Conservation (phyloP, 2,113 vertebrate genomes). For the Australoheros scitulus region DNA sequence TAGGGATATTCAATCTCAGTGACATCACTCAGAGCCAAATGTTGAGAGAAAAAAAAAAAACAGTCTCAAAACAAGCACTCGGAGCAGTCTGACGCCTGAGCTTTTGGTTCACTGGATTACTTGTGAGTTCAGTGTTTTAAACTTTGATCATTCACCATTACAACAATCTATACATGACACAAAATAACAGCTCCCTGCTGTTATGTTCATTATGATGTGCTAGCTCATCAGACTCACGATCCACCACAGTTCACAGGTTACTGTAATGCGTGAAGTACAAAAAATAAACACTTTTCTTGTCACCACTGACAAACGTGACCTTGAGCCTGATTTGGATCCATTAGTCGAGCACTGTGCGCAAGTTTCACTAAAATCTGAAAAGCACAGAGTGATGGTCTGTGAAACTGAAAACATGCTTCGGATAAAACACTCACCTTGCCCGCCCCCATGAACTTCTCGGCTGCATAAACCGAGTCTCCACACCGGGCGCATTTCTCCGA, state of each 20-base stretch:
- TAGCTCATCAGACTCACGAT: background rate
- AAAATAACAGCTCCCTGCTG: background rate
- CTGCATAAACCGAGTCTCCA: slow-evolving; percentile 91
- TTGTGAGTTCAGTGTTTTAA: background rate
- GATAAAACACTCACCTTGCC: slow-evolving; percentile 85
- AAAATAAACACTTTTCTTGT: background rate
- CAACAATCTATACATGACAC: background rate
- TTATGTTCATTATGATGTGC: background rate
- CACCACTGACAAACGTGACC: rapidly evolving
- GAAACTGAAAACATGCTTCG: background rate
- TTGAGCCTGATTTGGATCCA: background rate
- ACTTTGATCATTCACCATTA: background rate
- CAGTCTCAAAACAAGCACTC: too few species aligned
- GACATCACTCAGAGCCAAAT: too few species aligned
- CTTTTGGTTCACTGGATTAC: background rate
- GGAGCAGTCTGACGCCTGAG: background rate
- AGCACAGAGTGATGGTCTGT: background rate
- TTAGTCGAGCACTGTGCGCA: background rate
- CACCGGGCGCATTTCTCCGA: slow-evolving; percentile 92
- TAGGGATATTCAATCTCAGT: background rate
- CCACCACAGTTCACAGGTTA: too few species aligned
- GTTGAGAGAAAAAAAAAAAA: too few species aligned
- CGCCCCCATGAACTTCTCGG: slow-evolving; percentile 94
- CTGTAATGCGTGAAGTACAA: too few species aligned
- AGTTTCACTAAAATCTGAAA: background rate